Percentiles rank a stretch among this genome's conserved stretches.
phyloP scores from a whole-genome alignment of 2,888 invertebrate species.

The Gryllus longicercus region DNA sequence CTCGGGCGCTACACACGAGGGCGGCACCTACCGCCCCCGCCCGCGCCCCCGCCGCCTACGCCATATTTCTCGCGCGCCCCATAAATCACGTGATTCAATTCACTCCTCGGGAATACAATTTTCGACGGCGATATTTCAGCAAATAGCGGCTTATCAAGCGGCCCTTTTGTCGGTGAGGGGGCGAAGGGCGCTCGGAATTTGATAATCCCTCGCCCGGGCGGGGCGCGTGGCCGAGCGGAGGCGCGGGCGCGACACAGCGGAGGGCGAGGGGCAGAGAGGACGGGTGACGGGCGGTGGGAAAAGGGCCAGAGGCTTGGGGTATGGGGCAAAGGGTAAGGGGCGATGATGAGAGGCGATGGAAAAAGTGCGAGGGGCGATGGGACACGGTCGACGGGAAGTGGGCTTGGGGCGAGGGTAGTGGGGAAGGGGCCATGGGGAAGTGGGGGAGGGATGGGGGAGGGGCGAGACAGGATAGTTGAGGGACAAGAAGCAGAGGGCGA shows the following conservation, averaged over 20 bases:
- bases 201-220: neutral
- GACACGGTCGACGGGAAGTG: no score
- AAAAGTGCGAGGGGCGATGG: no score
- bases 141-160: conserved; percentile 9
- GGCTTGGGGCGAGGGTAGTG: no score
- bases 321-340: no score
- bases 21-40: neutral
- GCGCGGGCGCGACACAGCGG: neutral
- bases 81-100: conserved; percentile 17
- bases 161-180: neutral
- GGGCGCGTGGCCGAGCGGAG: neutral
- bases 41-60: neutral
- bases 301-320: no score
- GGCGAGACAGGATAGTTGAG: no score
- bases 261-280: neutral
- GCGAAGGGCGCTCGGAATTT: neutral
- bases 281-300: no score
- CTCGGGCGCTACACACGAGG: no score
- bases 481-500: no score
- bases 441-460: no score
- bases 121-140: conserved; percentile 10
- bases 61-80: conserved; percentile 17
- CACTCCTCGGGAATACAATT: neutral
- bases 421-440: no score
- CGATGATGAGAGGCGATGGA: no score